These are phyloP conservation scores for Muscina levida DNA, from an alignment of 2,888 invertebrate genomes.

Conservation along the genomic window DNA sequence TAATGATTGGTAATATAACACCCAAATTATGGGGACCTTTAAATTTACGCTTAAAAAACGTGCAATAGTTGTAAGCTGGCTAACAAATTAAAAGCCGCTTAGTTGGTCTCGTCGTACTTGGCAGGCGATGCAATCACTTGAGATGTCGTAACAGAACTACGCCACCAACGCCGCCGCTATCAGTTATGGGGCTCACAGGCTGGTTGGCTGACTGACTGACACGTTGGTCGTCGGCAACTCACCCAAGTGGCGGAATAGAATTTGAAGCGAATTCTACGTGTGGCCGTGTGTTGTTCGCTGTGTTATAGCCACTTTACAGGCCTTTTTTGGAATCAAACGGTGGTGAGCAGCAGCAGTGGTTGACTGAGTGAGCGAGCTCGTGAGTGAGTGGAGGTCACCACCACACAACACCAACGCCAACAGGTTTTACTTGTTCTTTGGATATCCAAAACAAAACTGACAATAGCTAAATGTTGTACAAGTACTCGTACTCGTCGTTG, in stretches of 20 bases:
- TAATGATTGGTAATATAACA: conserved; percentile 3
- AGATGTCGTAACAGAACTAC: conserved; percentile 31
- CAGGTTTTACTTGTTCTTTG: conserved; percentile 65
- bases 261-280: conserved; percentile 16
- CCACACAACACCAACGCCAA: conserved; percentile 67
- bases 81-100: conserved; percentile 21
- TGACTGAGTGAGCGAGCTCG: background rate
- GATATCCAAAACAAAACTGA: conserved; percentile 34
- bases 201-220: background rate
- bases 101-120: conserved; percentile 6
- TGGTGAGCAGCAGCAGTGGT: too few relatives aligned
- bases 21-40: background rate
- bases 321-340: conserved; percentile 53
- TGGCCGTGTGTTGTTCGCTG: background rate
- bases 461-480: conserved; percentile 16
- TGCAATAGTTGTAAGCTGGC: background rate
- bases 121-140: conserved; percentile 31
- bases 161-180: background rate
- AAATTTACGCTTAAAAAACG: background rate
- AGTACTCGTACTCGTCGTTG: conserved; percentile 4
- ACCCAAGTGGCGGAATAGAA: background rate
- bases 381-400: conserved; percentile 58
- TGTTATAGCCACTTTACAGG: conserved; percentile 38
- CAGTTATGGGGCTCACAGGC: too few relatives aligned
- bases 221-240: background rate